phyloP scores from a whole-genome alignment of 2,797 vertebrate species.

The Triplophysa bombifrons region DNA sequence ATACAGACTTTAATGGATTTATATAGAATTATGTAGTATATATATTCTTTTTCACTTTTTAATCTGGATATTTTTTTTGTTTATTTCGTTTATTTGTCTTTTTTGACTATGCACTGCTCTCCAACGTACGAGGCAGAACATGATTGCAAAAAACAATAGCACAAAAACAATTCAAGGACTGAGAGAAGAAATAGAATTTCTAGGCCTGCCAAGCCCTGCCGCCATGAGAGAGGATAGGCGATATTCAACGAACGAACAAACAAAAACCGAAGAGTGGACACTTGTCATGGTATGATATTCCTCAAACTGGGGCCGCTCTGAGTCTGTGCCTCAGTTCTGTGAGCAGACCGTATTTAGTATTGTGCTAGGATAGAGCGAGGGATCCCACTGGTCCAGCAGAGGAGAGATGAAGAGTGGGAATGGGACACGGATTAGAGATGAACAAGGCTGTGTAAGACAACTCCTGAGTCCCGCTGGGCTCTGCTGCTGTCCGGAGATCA shows the following conservation, averaged over 20 bases:
- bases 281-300: slow-evolving; percentile 64
- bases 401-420: slow-evolving; percentile 66
- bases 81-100: slow-evolving; percentile 53
- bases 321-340: slow-evolving; percentile 80
- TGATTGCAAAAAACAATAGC: slow-evolving; percentile 77
- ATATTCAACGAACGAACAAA: slow-evolving; percentile 65
- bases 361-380: slow-evolving; percentile 89
- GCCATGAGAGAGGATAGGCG: slow-evolving; percentile 60
- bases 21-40: slow-evolving; percentile 73
- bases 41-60: slow-evolving; percentile 62
- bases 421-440: slow-evolving; percentile 60
- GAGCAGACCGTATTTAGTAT: slow-evolving; percentile 83
- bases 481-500: slow-evolving; percentile 71
- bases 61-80: slow-evolving; percentile 64
- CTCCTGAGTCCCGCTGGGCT: slow-evolving; percentile 71
- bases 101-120: slow-evolving; percentile 53
- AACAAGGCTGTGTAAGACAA: slow-evolving; percentile 60
- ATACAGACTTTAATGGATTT: slow-evolving; percentile 71
- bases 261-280: slow-evolving; percentile 67
- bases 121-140: slow-evolving; percentile 72
- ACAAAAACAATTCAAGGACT: slow-evolving; percentile 81
- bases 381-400: slow-evolving; percentile 84
- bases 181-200: slow-evolving; percentile 80
- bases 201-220: slow-evolving; percentile 63
- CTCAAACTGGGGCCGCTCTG: slow-evolving; percentile 66